Percentiles rank a stretch among this genome's conserved stretches.
Conservation (phyloP, 2,888 invertebrate species). For the Anoplius nigerrimus region DNA sequence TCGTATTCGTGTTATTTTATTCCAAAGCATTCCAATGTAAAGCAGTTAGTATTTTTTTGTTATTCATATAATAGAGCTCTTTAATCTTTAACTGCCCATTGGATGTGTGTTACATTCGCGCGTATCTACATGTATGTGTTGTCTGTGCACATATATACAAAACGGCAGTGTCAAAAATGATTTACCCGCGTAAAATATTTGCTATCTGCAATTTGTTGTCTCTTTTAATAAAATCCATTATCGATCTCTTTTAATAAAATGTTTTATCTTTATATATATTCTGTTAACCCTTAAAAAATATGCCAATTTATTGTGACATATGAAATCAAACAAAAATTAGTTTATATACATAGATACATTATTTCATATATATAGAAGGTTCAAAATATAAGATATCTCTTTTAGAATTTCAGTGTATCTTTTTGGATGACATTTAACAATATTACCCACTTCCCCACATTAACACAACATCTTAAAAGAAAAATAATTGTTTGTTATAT, state of each 20-base stretch:
- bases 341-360: no score
- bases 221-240: conserved; percentile 56
- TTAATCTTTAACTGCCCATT: conserved; percentile 39
- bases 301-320: background rate
- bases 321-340: background rate
- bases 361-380: no score
- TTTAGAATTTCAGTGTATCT: no score
- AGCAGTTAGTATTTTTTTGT: conserved; percentile 56
- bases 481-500: no score
- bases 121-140: background rate
- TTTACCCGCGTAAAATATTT: conserved; percentile 55
- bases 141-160: conserved; percentile 21
- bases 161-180: conserved; percentile 48
- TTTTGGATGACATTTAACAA: no score
- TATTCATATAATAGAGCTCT: conserved; percentile 50
- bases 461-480: no score
- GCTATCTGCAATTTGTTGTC: conserved; percentile 59
- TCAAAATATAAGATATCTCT: no score
- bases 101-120: conserved; percentile 33
- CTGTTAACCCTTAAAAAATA: no score
- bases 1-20: conserved; percentile 56
- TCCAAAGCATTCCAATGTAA: conserved; percentile 66
- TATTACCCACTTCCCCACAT: no score
- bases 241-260: conserved; percentile 56
- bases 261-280: conserved; percentile 36